Conservation (phyloP, 2,797 vertebrate genomes). For the Anguilla pacifica region DNA sequence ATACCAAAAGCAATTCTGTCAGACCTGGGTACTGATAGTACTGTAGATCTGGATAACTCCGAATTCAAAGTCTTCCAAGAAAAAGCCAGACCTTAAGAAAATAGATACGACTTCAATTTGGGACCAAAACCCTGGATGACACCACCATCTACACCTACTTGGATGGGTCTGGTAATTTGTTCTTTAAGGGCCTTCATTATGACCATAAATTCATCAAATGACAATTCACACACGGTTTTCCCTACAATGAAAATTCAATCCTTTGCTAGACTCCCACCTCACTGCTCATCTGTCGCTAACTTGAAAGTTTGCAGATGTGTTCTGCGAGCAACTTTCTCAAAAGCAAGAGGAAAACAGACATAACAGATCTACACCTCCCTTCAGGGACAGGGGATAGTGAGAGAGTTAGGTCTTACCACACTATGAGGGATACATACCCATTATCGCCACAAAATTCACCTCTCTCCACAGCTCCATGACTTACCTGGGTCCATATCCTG, state of each 20-base stretch:
- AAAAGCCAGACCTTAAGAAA: too few relatives aligned
- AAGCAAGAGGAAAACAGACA: not conserved
- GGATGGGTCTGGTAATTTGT: too few relatives aligned
- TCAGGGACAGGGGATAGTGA: not conserved
- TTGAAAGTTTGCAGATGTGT: not conserved
- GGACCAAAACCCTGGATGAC: constrained; percentile 24
- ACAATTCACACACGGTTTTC: too few relatives aligned
- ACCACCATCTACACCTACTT: constrained; percentile 31
- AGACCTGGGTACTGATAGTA: too few relatives aligned
- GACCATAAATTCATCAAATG: too few relatives aligned
- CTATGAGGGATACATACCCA: not conserved
- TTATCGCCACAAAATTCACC: not conserved
- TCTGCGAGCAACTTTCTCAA: not conserved
- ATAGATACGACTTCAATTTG: too few relatives aligned
- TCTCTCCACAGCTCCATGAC: not conserved
- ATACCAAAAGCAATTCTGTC: too few relatives aligned
- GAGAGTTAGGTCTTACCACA: not conserved
- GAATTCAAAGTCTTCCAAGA: too few relatives aligned
- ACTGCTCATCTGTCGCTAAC: not conserved
- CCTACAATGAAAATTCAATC: too few relatives aligned
- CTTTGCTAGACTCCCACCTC: not conserved
- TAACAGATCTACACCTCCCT: too few relatives aligned
- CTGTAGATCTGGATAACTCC: too few relatives aligned
- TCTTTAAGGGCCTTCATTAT: too few relatives aligned
- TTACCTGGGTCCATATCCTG: not conserved